A percentile compares a stretch with the other conserved stretches of the same genome.
These are phyloP conservation scores for Amazona ochrocephala DNA, from an alignment of 2,797 vertebrate species.

Conservation along the genomic window DNA sequence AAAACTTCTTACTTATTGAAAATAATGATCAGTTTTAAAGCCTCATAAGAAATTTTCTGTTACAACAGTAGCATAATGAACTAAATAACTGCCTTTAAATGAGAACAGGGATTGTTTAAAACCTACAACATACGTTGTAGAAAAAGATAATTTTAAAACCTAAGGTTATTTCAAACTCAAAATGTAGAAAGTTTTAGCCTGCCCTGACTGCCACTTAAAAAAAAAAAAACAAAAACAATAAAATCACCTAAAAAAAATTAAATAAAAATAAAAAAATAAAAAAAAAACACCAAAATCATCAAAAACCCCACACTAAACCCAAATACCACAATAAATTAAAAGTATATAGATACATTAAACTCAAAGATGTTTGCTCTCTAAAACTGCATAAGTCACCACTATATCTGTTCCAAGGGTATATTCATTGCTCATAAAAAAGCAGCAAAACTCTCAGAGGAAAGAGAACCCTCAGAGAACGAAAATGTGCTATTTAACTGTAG, in stretches of 20 bases:
- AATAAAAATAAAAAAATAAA: not conserved
- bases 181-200: not conserved
- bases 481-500: not conserved
- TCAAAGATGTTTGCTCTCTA: not conserved
- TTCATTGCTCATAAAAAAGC: not conserved
- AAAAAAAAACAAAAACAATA: not conserved
- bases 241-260: not conserved
- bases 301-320: not conserved
- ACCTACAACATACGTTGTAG: fast-evolving
- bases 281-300: not conserved
- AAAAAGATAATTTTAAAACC: not conserved
- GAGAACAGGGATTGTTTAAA: not conserved
- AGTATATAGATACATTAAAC: not conserved
- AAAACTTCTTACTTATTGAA: not conserved
- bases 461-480: not conserved
- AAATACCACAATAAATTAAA: not conserved
- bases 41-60: not conserved
- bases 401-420: not conserved
- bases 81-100: not conserved
- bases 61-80: not conserved
- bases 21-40: not conserved
- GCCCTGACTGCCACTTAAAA: not conserved
- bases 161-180: not conserved
- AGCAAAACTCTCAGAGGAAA: not conserved
- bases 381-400: not conserved